Evolutionary conservation across 2,113 vertebrate genomes (phyloP), one percentile per base, ranked within the genome.

Genomic region (Lonchura striata): DNA sequence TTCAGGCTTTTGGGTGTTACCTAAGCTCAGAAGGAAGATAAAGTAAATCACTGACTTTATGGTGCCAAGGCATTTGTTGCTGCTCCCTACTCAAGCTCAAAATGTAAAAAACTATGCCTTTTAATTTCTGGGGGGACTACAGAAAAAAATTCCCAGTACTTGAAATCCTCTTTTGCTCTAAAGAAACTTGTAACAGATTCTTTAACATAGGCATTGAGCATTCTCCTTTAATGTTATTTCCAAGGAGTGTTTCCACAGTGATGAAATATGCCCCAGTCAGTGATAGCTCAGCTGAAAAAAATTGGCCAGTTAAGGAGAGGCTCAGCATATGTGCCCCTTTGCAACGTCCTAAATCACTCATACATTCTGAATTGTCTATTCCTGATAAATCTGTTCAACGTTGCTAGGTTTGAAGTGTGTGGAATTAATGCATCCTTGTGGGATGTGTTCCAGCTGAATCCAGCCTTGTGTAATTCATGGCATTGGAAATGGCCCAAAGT

Each of bases 261-360:
- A 80, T 96, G 82, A 96, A 92, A 86, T 77, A 94, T 50, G 81
- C 78, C 79, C 85, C 76, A 85, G 81, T 70, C 84, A 76, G 2
- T 63, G 88, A 83, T 54, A 68, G 70, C 79, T 74, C 52, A 50
- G 88, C 69, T 82, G 86, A 75, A 81, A 59, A 83, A 78, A 72
- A 90, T 16, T 15, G 60, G 33, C 52, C 65, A 75, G 78, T 90
- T 92, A 90, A 91, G 66, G 53, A 88, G 80, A 86, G 53, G 56
- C 70, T 93, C 39, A 59, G 92, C 25, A 14, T 69, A 30, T 0
- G 17, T 80, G 90, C 46, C 64, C 52, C 92, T 88, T 31, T 80
- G 41, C 42, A 78, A 27, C 31, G 11, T 50, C 72, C 89, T 93
- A 89, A 91, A 93, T 95, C 77, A 91, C 90, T 80, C 60, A 52